These are phyloP conservation scores for Epicauta chinensis DNA, from an alignment of 1,140 invertebrate genomes.

Conservation along the genomic window DNA sequence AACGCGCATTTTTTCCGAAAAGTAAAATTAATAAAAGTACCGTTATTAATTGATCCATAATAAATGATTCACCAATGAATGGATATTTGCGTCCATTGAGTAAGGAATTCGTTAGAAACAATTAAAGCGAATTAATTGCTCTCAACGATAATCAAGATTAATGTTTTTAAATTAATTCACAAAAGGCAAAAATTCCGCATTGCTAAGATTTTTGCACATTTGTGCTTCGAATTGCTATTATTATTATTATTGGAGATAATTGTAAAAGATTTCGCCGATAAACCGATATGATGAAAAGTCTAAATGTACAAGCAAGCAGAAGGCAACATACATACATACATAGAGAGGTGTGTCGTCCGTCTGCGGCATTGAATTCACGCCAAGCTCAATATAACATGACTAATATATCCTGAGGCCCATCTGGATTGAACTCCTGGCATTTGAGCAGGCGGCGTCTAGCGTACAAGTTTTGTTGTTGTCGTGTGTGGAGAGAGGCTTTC, in stretches of 20 bases:
- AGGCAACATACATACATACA: constrained; percentile 6
- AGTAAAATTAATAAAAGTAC: too few relatives aligned
- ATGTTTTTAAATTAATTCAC: background rate
- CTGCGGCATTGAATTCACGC: constrained; percentile 37
- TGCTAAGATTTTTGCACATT: too few relatives aligned
- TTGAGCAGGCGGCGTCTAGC: constrained; percentile 22
- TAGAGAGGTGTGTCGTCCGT: constrained; percentile 35
- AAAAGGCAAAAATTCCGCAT: constrained; percentile 3
- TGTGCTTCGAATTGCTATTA: too few relatives aligned
- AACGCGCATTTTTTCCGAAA: too few relatives aligned
- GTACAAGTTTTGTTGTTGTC: constrained; percentile 6
- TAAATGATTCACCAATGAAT: too few relatives aligned
- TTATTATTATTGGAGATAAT: too few relatives aligned
- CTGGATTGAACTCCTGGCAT: constrained; percentile 36
- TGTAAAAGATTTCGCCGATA: background rate
- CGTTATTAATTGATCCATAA: too few relatives aligned
- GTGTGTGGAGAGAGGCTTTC: background rate
- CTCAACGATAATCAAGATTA: background rate
- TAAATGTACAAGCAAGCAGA: background rate
- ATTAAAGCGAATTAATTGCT: constrained; percentile 5
- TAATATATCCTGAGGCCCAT: constrained; percentile 40
- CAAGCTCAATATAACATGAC: constrained; percentile 39
- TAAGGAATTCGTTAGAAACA: constrained; percentile 3
- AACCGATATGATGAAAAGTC: background rate
- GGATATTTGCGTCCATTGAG: background rate